These are phyloP conservation scores for Numenius arquata DNA, from an alignment of 2,113 vertebrate species.

Conservation along the genomic window DNA sequence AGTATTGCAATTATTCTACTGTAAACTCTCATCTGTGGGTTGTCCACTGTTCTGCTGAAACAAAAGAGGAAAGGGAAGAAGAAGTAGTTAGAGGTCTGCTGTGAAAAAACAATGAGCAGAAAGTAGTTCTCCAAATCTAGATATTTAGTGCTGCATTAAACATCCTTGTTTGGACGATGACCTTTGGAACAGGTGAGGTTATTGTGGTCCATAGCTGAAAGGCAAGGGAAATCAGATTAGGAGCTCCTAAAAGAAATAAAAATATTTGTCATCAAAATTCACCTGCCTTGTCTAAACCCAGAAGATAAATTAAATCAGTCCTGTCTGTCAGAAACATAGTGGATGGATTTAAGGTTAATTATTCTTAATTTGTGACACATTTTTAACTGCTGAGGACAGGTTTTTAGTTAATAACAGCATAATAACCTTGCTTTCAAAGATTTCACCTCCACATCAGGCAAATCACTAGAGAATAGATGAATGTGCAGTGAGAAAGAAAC, in stretches of 20 bases:
- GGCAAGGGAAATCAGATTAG: neutral
- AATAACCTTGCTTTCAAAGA: constrained; percentile 10
- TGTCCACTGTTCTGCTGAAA: neutral
- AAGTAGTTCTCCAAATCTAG: neutral
- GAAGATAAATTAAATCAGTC: neutral
- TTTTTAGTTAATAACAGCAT: constrained; percentile 33
- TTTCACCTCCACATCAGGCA: neutral
- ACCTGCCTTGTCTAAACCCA: neutral
- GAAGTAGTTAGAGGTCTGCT: neutral
- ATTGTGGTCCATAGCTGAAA: neutral
- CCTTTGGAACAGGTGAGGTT: neutral
- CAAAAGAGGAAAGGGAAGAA: neutral
- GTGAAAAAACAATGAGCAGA: neutral
- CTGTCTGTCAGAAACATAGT: neutral
- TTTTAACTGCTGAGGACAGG: neutral
- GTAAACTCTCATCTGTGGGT: neutral
- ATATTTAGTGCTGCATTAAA: neutral
- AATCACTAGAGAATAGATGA: neutral
- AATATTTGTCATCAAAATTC: neutral
- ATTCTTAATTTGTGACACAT: neutral
- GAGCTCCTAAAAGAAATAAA: neutral
- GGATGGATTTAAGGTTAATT: neutral
- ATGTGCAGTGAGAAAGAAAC: neutral
- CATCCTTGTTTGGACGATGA: neutral
- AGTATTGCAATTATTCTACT: neutral